A percentile compares a stretch with the other conserved stretches of the same genome.
Evolutionary conservation across 1,140 invertebrate genomes (phyloP).

Genomic region (Euglossa dilemma): DNA sequence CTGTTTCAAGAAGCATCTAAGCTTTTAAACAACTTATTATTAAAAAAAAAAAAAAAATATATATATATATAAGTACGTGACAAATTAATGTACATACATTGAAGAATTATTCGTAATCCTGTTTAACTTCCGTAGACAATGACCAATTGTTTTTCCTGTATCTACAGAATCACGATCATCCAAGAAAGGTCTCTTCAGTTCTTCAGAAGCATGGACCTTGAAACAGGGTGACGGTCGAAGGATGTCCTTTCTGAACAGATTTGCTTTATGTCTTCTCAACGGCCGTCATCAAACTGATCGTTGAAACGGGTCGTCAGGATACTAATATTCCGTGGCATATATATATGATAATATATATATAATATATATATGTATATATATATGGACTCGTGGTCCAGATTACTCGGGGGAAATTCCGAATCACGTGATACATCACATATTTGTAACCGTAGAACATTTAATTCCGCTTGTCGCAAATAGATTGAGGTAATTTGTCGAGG

Average conservation of each 20-base stretch:
- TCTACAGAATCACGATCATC: neutral
- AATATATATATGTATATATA: slow-evolving; percentile 62
- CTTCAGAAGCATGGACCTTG: neutral
- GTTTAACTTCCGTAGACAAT: neutral
- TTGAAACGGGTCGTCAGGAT: slow-evolving; percentile 71
- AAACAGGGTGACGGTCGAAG: neutral
- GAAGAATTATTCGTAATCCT: neutral
- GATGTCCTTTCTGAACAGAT: slow-evolving; percentile 49
- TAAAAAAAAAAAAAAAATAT: neutral
- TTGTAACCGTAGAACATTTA: slow-evolving; percentile 48
- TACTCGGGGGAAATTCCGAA: slow-evolving; percentile 69
- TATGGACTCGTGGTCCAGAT: slow-evolving; percentile 59
- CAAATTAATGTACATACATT: slow-evolving; percentile 43
- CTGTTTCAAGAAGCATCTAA: neutral
- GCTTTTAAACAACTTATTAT: neutral
- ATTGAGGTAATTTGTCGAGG: neutral
- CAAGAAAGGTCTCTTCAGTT: neutral
- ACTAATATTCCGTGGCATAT: slow-evolving; percentile 70
- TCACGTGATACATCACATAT: slow-evolving; percentile 56
- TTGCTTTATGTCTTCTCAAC: slow-evolving; percentile 69
- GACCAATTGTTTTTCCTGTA: neutral
- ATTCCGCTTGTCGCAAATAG: slow-evolving; percentile 23
- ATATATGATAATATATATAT: too few relatives aligned
- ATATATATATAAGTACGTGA: neutral
- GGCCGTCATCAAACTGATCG: slow-evolving; percentile 76